Evolutionary conservation across 2,888 invertebrate species (phyloP), one percentile per base, ranked within the genome.

Genomic region (Galerucella calmariensis): DNA sequence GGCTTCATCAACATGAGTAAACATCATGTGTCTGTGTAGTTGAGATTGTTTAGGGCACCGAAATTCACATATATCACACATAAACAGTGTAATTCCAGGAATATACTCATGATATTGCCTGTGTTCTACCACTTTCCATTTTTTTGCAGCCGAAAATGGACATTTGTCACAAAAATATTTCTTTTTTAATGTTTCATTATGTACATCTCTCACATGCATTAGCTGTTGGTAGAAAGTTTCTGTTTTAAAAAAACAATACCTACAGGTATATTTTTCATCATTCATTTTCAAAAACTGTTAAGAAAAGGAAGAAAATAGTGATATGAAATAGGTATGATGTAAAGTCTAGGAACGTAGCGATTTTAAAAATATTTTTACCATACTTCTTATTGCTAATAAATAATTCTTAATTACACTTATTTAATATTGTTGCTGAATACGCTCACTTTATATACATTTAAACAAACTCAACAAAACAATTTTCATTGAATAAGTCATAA

Each of bases 171-270:
- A 73, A 0, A 46, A 63, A 58, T 68, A 73, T 24, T 73, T 73
- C 44, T 53, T 73, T 62, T 63, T 67, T 9, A 58, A 46, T 14
- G 20, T 27, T 44, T 67, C 51, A 44, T 51, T 46, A 27, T 72
- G 67, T 35, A 20, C 44, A 11, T 65, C 3, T 35, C 14, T 56
- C n/a, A 10, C 20, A 20, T 56, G 53, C 12, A 24, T 81, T 77
- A 27, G 63, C 79, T n/a, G 66, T 79, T n/a, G 58, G 65, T 5
- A 69, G 71, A 48, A 53, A 65, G 20, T 69, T 77, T 11, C 46
- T 20, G n/a, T 16, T n/a, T n/a, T 53, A 2, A 48, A 48, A 48
- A 14, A 5, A 48, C 48, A 48, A 48, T n/a, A 14, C 16, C 20
- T 56, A 10, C 56, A 20, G 10, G 11, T 56, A 11, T 3, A 56